These are phyloP conservation scores for Microcebus jonahi DNA, from an alignment of 2,113 vertebrate genomes.

Conservation along the genomic window DNA sequence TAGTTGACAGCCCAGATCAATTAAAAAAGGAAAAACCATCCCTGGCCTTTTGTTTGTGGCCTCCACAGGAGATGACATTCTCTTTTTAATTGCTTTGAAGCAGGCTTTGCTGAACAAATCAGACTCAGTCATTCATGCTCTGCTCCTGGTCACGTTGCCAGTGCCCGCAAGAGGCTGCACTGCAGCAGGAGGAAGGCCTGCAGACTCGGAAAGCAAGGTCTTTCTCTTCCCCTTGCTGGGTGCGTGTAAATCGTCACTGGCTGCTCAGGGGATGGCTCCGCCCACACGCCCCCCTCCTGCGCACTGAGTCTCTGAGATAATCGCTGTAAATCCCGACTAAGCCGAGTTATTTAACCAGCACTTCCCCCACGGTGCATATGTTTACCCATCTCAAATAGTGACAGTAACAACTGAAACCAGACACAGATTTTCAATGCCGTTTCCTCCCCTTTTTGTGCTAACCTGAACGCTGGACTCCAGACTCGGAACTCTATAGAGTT, in stretches of 20 bases:
- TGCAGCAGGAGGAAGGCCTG: not conserved
- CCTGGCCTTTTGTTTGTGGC: slow-evolving; percentile 59
- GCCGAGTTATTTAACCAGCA: not conserved
- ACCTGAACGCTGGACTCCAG: not conserved
- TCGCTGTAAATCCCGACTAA: not conserved
- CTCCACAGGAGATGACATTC: slow-evolving; percentile 51
- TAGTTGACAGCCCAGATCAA: slow-evolving; percentile 57
- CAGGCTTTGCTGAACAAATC: slow-evolving; percentile 4
- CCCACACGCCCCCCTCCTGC: not conserved
- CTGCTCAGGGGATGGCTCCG: not conserved
- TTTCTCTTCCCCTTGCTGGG: not conserved
- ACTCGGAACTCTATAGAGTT: not conserved
- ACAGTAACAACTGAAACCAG: not conserved
- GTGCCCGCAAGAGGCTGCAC: not conserved
- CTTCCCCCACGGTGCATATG: not conserved
- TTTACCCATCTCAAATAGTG: not conserved
- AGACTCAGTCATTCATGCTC: not conserved
- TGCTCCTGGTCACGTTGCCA: not conserved
- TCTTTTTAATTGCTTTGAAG: slow-evolving; percentile 67
- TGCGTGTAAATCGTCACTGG: not conserved
- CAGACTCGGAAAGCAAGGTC: not conserved
- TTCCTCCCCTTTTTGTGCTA: not conserved
- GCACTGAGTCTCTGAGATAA: not conserved
- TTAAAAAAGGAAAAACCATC: slow-evolving; percentile 35
- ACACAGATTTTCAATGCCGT: not conserved